Percentiles rank a stretch among this genome's conserved stretches.
Conservation (phyloP, 2,113 vertebrate genomes). For the Dicentrarchus labrax region DNA sequence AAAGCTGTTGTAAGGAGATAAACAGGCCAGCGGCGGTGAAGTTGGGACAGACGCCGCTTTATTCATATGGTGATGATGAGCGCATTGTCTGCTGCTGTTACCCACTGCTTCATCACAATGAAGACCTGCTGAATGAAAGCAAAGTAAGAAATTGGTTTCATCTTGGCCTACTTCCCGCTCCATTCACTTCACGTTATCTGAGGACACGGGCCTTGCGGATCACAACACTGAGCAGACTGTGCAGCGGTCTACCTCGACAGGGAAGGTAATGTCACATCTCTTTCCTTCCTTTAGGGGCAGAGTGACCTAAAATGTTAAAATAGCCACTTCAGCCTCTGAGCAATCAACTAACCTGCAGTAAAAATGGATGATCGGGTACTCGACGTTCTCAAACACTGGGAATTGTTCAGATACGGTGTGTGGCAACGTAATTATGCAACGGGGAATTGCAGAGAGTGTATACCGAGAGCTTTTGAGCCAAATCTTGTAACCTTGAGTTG, state of each 20-base stretch:
- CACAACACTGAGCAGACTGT: neutral
- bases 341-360: constrained; percentile 40
- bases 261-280: neutral
- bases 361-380: constrained; percentile 34
- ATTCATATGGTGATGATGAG: constrained; percentile 22
- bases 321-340: constrained; percentile 51
- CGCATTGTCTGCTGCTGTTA: constrained; percentile 1
- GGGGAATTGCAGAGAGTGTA: neutral
- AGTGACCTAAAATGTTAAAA: constrained; percentile 38
- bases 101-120: constrained; percentile 8
- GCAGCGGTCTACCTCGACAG: neutral
- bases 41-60: neutral
- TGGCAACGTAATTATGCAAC: constrained; percentile 12
- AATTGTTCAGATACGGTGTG: constrained; percentile 8
- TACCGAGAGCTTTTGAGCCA: constrained; percentile 7
- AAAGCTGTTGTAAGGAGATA: constrained; percentile 8
- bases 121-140: constrained; percentile 12
- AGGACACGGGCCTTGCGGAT: neutral
- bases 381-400: neutral
- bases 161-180: constrained; percentile 17
- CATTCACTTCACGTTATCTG: neutral
- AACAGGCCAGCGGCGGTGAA: neutral
- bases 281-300: neutral
- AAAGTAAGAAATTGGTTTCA: neutral
- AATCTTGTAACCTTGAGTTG: constrained; percentile 14